Base-by-base conservation (phyloP, 2,888 invertebrate genomes). In the Acleris literana region DNA sequence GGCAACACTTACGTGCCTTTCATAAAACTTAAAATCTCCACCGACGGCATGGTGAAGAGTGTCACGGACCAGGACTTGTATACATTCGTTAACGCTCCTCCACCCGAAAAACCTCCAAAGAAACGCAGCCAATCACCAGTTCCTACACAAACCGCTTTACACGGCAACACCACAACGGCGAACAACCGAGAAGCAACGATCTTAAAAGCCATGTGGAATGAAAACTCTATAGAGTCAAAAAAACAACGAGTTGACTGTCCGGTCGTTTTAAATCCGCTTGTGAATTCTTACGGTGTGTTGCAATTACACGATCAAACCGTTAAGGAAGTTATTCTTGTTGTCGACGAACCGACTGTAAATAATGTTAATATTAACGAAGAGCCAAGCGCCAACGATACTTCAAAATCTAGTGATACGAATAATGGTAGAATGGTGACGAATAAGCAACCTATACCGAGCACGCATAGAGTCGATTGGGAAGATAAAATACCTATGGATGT, bases 401-500 rank as follows among this genome's bases (percentile, higher is more conserved):
- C 13, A 4, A 4, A 13, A 39, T 13, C 39, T 4, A 13, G 1
- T 39, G 39, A 39, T 39, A 13, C 11, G 4, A 13, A 13, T 13
- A 33, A 11, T 3, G 3, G 5, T 2, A 3, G 0, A 39, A 39
- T 4, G 9, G 17, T n/a, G 46, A 46, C n/a, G n/a, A 17, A 17
- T 46, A 67, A 52, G 2, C 22, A 2, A 16, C 66, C 63, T 2
- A 49, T 67, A 0, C 25, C 59, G 17, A 55, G 54, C 43, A 55
- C 52, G 9, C 29, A 43, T 1, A 57, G 39, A 11, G 63, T 60
- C 2, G 71, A 70, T 20, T 71, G 70, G 70, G 71, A 71, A 49
- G 70, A 70, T 33, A 70, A 69, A 29, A 71, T 71, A 53, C 71
- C 71, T 3, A 69, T 70, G 69, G 70, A 71, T 29, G 69, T 71